Evolutionary conservation across 2,888 invertebrate species (phyloP), one percentile per base, ranked within the genome.

Genomic region (Furcula furcula): DNA sequence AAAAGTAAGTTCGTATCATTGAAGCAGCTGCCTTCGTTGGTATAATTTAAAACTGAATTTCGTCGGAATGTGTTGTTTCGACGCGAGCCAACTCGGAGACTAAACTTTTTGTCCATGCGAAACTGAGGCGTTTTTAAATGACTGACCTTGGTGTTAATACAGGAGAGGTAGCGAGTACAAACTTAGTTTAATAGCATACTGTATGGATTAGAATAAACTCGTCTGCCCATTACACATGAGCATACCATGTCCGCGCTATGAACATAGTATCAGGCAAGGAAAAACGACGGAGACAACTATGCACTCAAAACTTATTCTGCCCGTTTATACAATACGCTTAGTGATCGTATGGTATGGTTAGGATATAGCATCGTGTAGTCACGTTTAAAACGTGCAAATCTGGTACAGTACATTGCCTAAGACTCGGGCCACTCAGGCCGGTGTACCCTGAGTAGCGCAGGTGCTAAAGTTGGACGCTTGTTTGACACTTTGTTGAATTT

Each of bases 401-500:
- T n/a, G n/a, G n/a, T n/a, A n/a, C n/a, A n/a, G n/a, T n/a, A n/a
- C n/a, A n/a, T n/a, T n/a, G n/a, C n/a, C n/a, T n/a, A n/a, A n/a
- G n/a, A 0, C 29, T 46, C 31, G 41, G 11, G 4, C 45, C 47
- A 3, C 7, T 1, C 1, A 6, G 14, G 9, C 36, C 29, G 31
- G 39, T 16, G 57, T 29, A 38, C 41, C 46, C 46, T 53, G 39
- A 39, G 32, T 52, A 43, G 59, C 57, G 62, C 77, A 80, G 81
- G 81, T 81, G 80, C 63, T 61, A 59, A 65, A 76, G 71, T 79
- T 74, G 65, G 44, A 60, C 66, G 56, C 55, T 76, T 76, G 73
- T 81, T 81, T 76, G 78, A 77, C 80, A 78, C 74, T 81, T 79
- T 67, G 71, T 54, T 62, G 62, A 76, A 77, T 77, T 74, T 76